These are phyloP conservation scores for Microplitis demolitor DNA, from an alignment of 1,140 invertebrate genomes.

Conservation along the genomic window DNA sequence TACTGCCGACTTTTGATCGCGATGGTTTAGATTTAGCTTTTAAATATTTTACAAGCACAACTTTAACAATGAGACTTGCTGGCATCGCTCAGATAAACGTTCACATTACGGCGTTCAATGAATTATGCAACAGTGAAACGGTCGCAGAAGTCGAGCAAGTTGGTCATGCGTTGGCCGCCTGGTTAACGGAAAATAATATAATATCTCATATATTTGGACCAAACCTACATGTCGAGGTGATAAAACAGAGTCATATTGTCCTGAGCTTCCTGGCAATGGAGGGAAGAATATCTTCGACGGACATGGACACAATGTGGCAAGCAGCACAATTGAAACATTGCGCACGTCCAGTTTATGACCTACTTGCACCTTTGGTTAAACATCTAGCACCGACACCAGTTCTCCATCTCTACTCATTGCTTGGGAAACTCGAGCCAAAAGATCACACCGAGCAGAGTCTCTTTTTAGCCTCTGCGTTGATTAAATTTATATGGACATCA, in stretches of 20 bases:
- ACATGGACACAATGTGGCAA: conserved; percentile 92
- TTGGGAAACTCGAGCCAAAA: conserved; percentile 84
- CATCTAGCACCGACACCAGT: conserved; percentile 86
- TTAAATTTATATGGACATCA: conserved; percentile 87
- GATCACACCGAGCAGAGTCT: conserved; percentile 93
- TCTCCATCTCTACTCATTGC: conserved; percentile 82
- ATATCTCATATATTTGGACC: conserved; percentile 95
- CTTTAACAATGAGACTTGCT: conserved; percentile 88
- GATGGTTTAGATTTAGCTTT: conserved; percentile 90
- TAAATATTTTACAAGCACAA: conserved; percentile 93
- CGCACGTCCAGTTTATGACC: conserved; percentile 89
- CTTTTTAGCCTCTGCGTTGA: conserved; percentile 84
- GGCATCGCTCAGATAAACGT: conserved; percentile 94
- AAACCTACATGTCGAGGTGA: conserved; percentile 93
- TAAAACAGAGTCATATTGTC: conserved; percentile 93
- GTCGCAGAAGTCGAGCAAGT: conserved; percentile 82
- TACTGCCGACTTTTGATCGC: conserved; percentile 79
- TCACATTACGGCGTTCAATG: conserved; percentile 89
- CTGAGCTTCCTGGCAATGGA: conserved; percentile 92
- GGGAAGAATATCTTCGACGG: conserved; percentile 85
- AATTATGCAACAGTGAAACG: conserved; percentile 85
- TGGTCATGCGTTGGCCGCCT: conserved; percentile 82
- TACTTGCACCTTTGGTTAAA: conserved; percentile 87
- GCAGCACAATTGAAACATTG: conserved; percentile 94
- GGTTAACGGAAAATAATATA: conserved; percentile 89